A percentile compares a stretch with the other conserved stretches of the same genome.
phyloP scores from a whole-genome alignment of 2,113 vertebrate species.

The Caloenas nicobarica region DNA sequence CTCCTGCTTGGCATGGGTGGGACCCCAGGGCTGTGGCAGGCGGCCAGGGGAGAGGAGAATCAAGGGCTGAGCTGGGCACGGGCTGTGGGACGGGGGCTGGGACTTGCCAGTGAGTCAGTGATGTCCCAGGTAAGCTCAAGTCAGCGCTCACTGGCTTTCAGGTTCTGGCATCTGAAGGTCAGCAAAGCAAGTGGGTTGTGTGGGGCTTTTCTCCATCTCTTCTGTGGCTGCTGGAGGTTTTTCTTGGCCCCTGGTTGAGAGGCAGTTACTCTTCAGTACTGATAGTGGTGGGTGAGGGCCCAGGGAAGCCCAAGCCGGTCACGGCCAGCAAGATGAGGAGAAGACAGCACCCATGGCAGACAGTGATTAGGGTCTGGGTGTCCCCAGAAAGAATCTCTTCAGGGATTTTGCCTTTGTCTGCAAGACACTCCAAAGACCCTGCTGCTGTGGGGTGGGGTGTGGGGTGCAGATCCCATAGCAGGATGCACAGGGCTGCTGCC shows the following conservation, averaged over 20 bases:
- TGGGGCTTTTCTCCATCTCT: neutral
- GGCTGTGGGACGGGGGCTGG: neutral
- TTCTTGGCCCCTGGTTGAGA: neutral
- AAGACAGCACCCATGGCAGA: neutral
- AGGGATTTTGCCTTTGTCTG: neutral
- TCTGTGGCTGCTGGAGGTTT: neutral
- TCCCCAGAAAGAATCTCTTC: neutral
- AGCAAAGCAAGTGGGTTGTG: neutral
- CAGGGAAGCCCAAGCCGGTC: neutral
- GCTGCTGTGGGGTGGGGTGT: too few species aligned
- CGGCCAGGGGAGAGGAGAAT: neutral
- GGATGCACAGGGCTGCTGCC: neutral
- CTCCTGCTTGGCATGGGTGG: neutral
- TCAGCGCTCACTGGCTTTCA: rapidly evolving
- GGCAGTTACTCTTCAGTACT: neutral
- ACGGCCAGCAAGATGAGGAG: neutral
- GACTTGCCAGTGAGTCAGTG: rapidly evolving
- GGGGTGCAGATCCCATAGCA: neutral
- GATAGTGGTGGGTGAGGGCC: neutral
- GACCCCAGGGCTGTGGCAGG: rapidly evolving
- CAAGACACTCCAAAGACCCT: neutral
- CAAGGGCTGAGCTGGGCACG: neutral
- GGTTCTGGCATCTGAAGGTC: neutral
- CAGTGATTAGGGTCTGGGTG: neutral
- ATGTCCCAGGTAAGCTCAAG: neutral